Base-by-base conservation (phyloP, 1,140 invertebrate genomes). In the Atta texana region DNA sequence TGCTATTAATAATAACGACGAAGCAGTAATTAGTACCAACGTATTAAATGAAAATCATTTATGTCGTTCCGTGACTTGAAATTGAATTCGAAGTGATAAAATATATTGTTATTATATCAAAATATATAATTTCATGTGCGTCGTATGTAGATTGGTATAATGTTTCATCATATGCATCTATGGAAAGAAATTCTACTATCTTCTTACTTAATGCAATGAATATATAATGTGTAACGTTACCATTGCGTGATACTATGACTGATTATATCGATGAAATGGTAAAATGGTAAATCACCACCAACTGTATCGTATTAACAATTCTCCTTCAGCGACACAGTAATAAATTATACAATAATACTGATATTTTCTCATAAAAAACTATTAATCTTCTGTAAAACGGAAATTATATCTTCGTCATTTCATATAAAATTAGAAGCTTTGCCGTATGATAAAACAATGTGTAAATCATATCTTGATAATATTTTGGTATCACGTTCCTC, bases 271-370 rank as follows among this genome's bases (percentile, higher is more conserved):
- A 84, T 51, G 69, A 84, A 61, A 74, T 84, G 55, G 24, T 74
- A 84, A 75, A 84, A 74, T 84, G 55, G 24, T 74, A 84, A 75
- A 84, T 84, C 80, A 74, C 39, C 44, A 44, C 5, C 39, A 21
- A n/a, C 14, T n/a, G n/a, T 74, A 24, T 21, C 39, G 39, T 44
- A 28, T 51, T 74, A 61, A 84, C 21, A 51, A 63, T 74, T 69
- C 31, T 66, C 44, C 18, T 39, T 61, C 53, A 39, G 1, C 39
- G 68, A 49, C 12, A 24, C 10, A 81, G 28, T 53, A 55, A 82
- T 82, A 82, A 82, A 82, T 72, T 61, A 74, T 12, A 7, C 21
- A 82, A 3, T 21, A 21, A 28, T 6, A 39, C 39, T 16, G 12
- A 34, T 18, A 74, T 44, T 31, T 31, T 59, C 34, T 44, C 34